Evolutionary conservation across 1,140 invertebrate genomes (phyloP), one percentile per base, ranked within the genome.

Genomic region (Cotesia glomerata): DNA sequence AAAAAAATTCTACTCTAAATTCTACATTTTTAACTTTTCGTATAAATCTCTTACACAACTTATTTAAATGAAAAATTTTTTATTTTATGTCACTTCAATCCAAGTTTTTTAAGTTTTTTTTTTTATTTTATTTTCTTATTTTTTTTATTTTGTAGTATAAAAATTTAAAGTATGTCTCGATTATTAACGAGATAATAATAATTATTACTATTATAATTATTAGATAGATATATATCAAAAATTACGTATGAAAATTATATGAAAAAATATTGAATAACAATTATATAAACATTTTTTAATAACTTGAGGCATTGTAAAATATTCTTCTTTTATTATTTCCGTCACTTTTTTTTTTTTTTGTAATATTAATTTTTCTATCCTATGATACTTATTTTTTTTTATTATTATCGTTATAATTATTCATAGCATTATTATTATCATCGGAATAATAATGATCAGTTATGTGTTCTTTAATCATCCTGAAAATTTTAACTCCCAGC

Each of bases 381-480:
- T 56, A 56, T 18, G 52, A 56, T 56, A 56, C 52, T 56, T 7
- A 61, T 69, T 61, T 73, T 62, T 62, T 73, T 63, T 45, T 51
- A 59, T 72, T 39, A 14, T 58, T 72, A 63, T 68, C 5, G 52
- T 4, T 34, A 16, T 36, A 39, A 45, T 2, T 45, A 45, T 45
- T 45, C 7, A 9, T 45, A 11, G 7, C 11, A 45, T 45, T 45
- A 45, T 45, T 45, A 45, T 45, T 45, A 45, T 45, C 11, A 45
- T 45, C 11, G 8, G 7, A 9, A 45, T 45, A 8, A 9, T 39
- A 39, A 39, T 39, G 7, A 45, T 45, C 11, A 45, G 3, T 45
- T 45, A 45, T 45, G 7, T 45, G 2, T 45, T 9, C 11, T 7
- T 45, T 45, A 9, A 45, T 45, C 39, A 5, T 45, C 39, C 7